phyloP scores from a whole-genome alignment of 2,888 invertebrate genomes.

The Torymus texanus region DNA sequence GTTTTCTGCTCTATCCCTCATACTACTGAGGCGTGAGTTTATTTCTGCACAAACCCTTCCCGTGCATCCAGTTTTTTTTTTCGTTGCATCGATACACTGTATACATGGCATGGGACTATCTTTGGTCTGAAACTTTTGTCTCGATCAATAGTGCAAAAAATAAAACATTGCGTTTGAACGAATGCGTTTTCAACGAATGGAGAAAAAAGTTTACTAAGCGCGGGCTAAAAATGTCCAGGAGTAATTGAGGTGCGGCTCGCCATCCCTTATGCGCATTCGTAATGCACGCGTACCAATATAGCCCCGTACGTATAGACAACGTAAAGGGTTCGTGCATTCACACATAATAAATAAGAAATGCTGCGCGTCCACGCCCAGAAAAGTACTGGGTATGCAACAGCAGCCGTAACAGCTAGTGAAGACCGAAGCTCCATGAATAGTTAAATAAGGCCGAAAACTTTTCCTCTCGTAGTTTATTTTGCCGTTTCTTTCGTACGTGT shows the following conservation, averaged over 20 bases:
- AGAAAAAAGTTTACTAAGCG: not conserved
- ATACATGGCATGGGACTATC: too few species aligned
- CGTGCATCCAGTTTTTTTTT: too few species aligned
- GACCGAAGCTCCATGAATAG: not conserved
- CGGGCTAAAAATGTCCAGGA: not conserved
- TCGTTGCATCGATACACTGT: too few species aligned
- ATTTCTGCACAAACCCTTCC: too few species aligned
- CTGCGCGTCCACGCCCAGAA: not conserved
- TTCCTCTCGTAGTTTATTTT: not conserved
- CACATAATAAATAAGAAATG: slow-evolving; percentile 24
- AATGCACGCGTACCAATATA: slow-evolving; percentile 13
- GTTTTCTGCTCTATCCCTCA: too few species aligned
- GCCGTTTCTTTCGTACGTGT: not conserved
- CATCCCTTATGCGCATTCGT: slow-evolving; percentile 32
- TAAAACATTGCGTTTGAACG: too few species aligned
- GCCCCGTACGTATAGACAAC: not conserved
- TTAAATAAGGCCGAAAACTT: slow-evolving; percentile 18
- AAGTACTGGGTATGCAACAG: slow-evolving; percentile 8
- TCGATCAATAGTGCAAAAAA: too few species aligned
- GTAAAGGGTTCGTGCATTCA: slow-evolving; percentile 30
- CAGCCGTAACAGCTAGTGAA: not conserved
- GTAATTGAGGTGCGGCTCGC: not conserved
- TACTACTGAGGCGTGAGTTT: too few species aligned
- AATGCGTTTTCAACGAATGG: too few species aligned
- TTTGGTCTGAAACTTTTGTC: too few species aligned